phyloP scores from a whole-genome alignment of 2,113 vertebrate species.

The Capreolus pygargus region DNA sequence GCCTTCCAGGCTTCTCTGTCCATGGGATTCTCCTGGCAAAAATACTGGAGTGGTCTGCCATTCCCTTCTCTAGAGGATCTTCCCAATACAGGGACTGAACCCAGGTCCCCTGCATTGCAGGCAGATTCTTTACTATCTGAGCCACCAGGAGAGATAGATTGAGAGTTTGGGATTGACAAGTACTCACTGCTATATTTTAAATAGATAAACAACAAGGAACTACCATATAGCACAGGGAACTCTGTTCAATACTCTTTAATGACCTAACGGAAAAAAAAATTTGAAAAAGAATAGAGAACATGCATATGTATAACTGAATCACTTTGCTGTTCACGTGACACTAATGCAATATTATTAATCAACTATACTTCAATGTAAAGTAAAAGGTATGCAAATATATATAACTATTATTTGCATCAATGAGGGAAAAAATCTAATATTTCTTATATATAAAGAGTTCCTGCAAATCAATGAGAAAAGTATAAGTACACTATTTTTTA shows the following conservation, averaged over 20 bases:
- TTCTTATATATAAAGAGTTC: slow-evolving; percentile 3
- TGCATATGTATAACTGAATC: background rate
- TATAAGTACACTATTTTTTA: background rate
- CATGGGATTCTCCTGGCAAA: background rate
- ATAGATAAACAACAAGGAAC: background rate
- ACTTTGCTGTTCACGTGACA: background rate
- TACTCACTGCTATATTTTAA: background rate
- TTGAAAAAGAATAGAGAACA: background rate
- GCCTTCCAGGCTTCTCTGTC: background rate
- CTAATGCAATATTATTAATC: background rate
- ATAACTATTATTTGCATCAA: background rate
- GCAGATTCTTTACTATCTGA: background rate
- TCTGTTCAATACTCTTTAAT: background rate
- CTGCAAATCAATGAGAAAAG: slow-evolving; percentile 19
- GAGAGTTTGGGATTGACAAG: background rate
- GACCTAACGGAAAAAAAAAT: background rate
- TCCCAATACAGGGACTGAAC: background rate
- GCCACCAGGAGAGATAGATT: background rate
- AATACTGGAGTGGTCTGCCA: background rate
- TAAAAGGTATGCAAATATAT: background rate
- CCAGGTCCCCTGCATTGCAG: background rate
- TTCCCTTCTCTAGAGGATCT: background rate
- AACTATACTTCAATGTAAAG: background rate
- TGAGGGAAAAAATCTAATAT: background rate
- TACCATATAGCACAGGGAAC: background rate